Evolutionary conservation across 2,113 vertebrate species (phyloP), one percentile per base, ranked within the genome.

Genomic region (Megaceryle torquata): DNA sequence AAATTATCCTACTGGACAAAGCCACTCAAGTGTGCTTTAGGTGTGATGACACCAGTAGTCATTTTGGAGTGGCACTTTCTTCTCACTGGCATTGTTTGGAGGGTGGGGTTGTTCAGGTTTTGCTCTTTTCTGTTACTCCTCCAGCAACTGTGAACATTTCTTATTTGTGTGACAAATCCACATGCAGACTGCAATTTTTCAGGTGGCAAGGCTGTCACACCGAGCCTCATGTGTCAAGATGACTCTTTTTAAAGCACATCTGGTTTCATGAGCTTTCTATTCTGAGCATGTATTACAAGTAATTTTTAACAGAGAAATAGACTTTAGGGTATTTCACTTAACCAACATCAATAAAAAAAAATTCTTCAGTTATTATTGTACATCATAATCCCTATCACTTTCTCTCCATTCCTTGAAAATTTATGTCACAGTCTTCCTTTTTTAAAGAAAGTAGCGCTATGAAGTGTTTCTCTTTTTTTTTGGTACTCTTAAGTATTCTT

Each of bases 61-160:
- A 44, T 56, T 67, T 37, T 43, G 25, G 33, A 72, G 43, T 13
- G n/a, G 41, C 44, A 54, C 26, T 57, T 74, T 74, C 53, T 80
- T 69, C 48, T n/a, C 1, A 1, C 12, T 53, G 29, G n/a, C 2
- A 0, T 0, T 63, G 16, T 57, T 70, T 37, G 61, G 14, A 85
- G 29, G 18, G 37, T 51, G 22, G 41, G 14, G 8, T 28, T 70
- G 56, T 7, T 86, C 48, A 5, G 1, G 29, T 24, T 90, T 82
- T 72, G 57, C 35, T 80, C 48, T 13, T 24, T 82, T 76, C 14
- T 82, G 26, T 71, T 37, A 72, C n/a, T 70, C 65, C 51, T 44
- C 57, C 24, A 43, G 56, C 51, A 82, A 70, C 19, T 4, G 2
- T 13, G 21, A 75, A 24, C 26, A 57, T 65, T 65, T 85, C n/a